These are phyloP conservation scores for Timandra comae DNA, from an alignment of 2,888 invertebrate genomes.

Conservation along the genomic window DNA sequence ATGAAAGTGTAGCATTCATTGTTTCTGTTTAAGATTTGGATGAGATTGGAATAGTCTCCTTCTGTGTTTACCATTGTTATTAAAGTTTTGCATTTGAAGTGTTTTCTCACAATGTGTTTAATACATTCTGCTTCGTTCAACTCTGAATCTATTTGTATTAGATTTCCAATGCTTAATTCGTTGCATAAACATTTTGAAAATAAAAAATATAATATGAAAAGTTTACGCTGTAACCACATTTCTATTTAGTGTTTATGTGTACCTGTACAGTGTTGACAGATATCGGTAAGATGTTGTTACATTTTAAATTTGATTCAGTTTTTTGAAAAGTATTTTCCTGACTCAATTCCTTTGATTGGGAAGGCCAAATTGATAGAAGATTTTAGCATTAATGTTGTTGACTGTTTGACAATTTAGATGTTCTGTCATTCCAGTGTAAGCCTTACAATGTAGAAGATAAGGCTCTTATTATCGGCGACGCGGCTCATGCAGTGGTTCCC, in stretches of 20 bases:
- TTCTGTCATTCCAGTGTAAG: constrained; percentile 81
- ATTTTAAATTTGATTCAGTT: constrained; percentile 83
- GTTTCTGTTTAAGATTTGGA: constrained; percentile 20
- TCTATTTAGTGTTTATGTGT: no score
- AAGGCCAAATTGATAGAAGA: constrained; percentile 83
- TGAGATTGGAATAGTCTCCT: constrained; percentile 18
- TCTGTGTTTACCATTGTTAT: constrained; percentile 28
- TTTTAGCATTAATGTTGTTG: no score
- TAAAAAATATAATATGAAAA: no score
- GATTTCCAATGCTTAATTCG: no score
- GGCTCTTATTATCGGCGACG: constrained; percentile 93
- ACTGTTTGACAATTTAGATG: no score
- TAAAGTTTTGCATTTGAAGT: constrained; percentile 27
- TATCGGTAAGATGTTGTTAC: no score
- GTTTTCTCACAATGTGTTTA: constrained; percentile 23
- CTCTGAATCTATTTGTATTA: no score
- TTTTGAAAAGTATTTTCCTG: constrained; percentile 88
- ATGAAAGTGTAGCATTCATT: constrained; percentile 30
- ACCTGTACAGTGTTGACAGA: no score
- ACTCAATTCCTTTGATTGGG: constrained; percentile 89
- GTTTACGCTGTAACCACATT: no score
- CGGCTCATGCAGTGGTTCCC: constrained; percentile 99
- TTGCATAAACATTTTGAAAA: no score
- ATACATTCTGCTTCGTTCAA: constrained; percentile 23
- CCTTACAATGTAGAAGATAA: constrained; percentile 89